Conservation (phyloP, 2,888 invertebrate species). For the Theristus sp. region DNA sequence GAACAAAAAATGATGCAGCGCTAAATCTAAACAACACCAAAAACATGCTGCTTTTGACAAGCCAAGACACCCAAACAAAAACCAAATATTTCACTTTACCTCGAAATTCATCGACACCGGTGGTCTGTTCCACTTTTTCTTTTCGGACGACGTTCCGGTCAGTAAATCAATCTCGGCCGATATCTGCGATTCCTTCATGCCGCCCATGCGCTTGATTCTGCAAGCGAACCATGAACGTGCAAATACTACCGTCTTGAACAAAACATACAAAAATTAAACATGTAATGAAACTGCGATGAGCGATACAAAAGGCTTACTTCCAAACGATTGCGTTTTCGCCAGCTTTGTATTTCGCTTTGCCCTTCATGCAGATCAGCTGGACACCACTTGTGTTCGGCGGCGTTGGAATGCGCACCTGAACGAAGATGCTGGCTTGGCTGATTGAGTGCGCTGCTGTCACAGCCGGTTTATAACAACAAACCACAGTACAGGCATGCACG, state of each 20-base stretch:
- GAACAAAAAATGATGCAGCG: conserved; percentile 4
- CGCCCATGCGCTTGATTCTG: conserved; percentile 43
- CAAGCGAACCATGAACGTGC: conserved; percentile 9
- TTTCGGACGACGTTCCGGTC: conserved; percentile 54
- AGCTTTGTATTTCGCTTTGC: conserved; percentile 94
- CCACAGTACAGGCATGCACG: background rate
- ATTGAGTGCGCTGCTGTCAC: background rate
- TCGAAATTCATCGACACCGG: conserved; percentile 99
- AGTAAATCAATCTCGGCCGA: conserved; percentile 96
- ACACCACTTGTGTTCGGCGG: conserved; percentile 96
- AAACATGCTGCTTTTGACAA: background rate
- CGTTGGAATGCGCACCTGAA: conserved; percentile 66
- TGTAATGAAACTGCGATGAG: too few relatives aligned
- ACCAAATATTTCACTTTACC: conserved; percentile 29
- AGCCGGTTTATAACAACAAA: background rate
- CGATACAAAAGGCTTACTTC: too few relatives aligned
- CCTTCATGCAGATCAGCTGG: conserved; percentile 92
- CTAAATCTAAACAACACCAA: background rate
- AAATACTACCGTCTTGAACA: too few relatives aligned
- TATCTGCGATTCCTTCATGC: conserved; percentile 96
- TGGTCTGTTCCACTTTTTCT: conserved; percentile 96
- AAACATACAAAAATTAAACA: too few relatives aligned
- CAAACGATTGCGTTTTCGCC: conserved; percentile 95
- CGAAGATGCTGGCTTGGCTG: background rate
- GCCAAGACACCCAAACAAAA: background rate